A percentile compares a stretch with the other conserved stretches of the same genome.
These are phyloP conservation scores for Ischnus inquisitorius DNA, from an alignment of 2,888 invertebrate species.

Conservation along the genomic window DNA sequence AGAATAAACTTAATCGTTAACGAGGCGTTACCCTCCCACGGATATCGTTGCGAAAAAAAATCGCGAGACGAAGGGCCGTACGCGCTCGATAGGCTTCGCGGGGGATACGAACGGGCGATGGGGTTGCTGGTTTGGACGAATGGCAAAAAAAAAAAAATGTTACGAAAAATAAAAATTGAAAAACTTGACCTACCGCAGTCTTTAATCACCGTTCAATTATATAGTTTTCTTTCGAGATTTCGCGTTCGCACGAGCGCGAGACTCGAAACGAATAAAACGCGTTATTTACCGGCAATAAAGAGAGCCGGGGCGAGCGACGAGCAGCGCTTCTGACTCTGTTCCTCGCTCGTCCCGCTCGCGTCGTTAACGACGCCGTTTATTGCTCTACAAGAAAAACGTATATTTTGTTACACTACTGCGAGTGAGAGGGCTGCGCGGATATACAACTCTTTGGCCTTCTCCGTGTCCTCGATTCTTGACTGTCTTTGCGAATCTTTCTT, in stretches of 20 bases:
- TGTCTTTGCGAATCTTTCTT: conserved; percentile 12
- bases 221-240: conserved; percentile 77
- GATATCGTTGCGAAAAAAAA: conserved; percentile 12
- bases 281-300: conserved; percentile 85
- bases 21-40: conserved; percentile 56
- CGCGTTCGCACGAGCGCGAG: conserved; percentile 73
- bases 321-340: conserved; percentile 66
- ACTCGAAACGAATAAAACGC: conserved; percentile 80
- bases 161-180: conserved; percentile 63
- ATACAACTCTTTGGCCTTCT: conserved; percentile 11
- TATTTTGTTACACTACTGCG: conserved; percentile 81
- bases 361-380: conserved; percentile 85
- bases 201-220: conserved; percentile 80
- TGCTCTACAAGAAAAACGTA: conserved; percentile 80
- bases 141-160: conserved; percentile 19
- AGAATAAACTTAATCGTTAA: conserved; percentile 9
- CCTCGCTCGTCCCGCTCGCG: conserved; percentile 61
- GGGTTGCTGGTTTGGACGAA: neutral
- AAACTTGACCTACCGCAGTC: conserved; percentile 81
- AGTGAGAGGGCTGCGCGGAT: conserved; percentile 16
- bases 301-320: conserved; percentile 73
- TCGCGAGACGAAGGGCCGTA: neutral
- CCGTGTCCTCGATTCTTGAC: neutral
- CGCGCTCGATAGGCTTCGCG: neutral
- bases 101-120: neutral